phyloP scores from a whole-genome alignment of 2,797 vertebrate species.

The Chiroxiphia lanceolata region DNA sequence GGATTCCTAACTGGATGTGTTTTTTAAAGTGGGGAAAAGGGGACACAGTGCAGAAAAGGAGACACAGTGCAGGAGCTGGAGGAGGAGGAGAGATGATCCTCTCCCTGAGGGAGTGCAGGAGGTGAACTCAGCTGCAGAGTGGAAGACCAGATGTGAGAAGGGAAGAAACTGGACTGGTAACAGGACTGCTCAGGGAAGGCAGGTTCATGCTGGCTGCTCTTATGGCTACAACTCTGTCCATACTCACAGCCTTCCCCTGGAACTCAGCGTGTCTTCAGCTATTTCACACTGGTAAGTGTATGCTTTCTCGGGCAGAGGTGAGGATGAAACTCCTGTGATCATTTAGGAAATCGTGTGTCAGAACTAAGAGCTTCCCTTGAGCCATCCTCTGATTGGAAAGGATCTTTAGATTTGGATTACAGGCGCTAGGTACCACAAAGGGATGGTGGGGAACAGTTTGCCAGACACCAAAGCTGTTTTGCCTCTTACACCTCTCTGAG shows the following conservation, averaged over 20 bases:
- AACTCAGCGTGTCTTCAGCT: neutral
- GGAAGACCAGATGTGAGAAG: neutral
- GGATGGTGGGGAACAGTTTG: neutral
- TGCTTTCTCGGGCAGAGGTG: rapidly evolving
- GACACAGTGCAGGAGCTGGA: neutral
- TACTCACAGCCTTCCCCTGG: neutral
- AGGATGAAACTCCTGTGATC: rapidly evolving
- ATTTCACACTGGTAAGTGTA: rapidly evolving
- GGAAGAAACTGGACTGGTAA: neutral
- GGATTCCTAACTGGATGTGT: neutral
- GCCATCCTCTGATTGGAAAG: neutral
- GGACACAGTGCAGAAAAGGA: neutral
- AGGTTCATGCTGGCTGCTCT: neutral
- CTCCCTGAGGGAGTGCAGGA: neutral
- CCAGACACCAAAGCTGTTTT: neutral
- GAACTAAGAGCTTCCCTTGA: neutral
- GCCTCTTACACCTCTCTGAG: neutral
- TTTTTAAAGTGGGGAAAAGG: neutral
- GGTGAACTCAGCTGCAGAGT: neutral
- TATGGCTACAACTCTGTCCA: rapidly evolving
- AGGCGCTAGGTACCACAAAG: neutral
- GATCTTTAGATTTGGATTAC: neutral
- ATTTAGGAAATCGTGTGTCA: neutral
- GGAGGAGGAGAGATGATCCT: neutral
- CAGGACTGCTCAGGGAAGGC: neutral